Percentiles rank a stretch among this genome's conserved stretches.
phyloP scores from a whole-genome alignment of 1,140 invertebrate species.

The Pissodes strobi region DNA sequence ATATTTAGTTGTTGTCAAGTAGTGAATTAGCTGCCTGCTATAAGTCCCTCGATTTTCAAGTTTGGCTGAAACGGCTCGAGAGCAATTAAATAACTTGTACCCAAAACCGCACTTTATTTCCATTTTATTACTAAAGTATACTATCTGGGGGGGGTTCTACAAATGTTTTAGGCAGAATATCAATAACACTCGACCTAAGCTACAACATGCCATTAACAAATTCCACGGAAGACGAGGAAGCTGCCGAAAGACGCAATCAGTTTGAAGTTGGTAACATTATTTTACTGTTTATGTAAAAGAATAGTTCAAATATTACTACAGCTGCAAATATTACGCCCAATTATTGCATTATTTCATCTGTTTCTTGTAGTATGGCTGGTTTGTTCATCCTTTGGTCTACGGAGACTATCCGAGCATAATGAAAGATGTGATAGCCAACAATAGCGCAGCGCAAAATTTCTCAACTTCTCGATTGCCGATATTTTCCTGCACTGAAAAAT shows the following conservation, averaged over 20 bases:
- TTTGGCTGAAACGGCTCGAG: too few relatives aligned
- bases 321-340: too few relatives aligned
- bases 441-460: conserved; percentile 64
- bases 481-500: conserved; percentile 59
- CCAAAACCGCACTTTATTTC: too few relatives aligned
- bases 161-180: conserved; percentile 30
- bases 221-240: conserved; percentile 16
- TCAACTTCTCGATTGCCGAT: conserved; percentile 56
- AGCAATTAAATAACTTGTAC: too few relatives aligned
- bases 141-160: too few relatives aligned
- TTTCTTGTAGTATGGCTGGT: conserved; percentile 62
- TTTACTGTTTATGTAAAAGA: too few relatives aligned
- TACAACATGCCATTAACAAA: conserved; percentile 13
- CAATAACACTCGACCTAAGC: conserved; percentile 21
- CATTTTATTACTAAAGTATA: too few relatives aligned
- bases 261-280: conserved; percentile 10
- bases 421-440: conserved; percentile 60
- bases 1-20: too few relatives aligned
- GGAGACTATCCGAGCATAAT: conserved; percentile 69
- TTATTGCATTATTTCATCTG: too few relatives aligned
- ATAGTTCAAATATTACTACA: too few relatives aligned
- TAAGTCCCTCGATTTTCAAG: too few relatives aligned
- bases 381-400: conserved; percentile 65
- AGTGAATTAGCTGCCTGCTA: too few relatives aligned
- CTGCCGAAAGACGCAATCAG: conserved; percentile 14